These are phyloP conservation scores for Nasonia giraulti DNA, from an alignment of 1,140 invertebrate species.

Conservation along the genomic window DNA sequence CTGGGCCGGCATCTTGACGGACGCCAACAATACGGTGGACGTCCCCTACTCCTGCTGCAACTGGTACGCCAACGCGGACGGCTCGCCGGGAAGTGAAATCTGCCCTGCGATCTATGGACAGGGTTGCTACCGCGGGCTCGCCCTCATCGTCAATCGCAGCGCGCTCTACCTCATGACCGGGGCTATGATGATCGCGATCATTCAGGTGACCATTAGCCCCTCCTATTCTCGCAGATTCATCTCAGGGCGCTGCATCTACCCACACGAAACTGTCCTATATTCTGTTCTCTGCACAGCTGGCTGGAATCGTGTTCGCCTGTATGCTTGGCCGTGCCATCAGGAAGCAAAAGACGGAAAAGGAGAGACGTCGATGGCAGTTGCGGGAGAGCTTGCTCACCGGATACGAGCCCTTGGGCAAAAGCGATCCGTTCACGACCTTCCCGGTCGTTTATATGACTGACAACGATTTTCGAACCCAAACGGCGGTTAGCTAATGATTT, in stretches of 20 bases:
- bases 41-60: slow-evolving; percentile 78
- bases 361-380: slow-evolving; percentile 81
- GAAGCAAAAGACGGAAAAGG: slow-evolving; percentile 83
- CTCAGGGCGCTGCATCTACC: neutral
- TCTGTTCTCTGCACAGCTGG: slow-evolving; percentile 75
- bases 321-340: slow-evolving; percentile 88
- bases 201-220: slow-evolving; percentile 77
- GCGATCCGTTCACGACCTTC: slow-evolving; percentile 64
- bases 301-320: slow-evolving; percentile 90
- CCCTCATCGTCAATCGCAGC: slow-evolving; percentile 82
- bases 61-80: neutral
- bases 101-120: slow-evolving; percentile 69
- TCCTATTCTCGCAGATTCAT: neutral
- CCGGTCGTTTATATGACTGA: slow-evolving; percentile 68
- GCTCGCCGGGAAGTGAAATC: slow-evolving; percentile 52
- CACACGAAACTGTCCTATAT: neutral
- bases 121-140: slow-evolving; percentile 81
- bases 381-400: slow-evolving; percentile 75
- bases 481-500: slow-evolving; percentile 47
- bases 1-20: slow-evolving; percentile 75
- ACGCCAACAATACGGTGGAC: slow-evolving; percentile 57
- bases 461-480: slow-evolving; percentile 51
- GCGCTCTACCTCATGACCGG: slow-evolving; percentile 85
- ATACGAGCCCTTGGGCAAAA: slow-evolving; percentile 69
- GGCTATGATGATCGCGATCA: slow-evolving; percentile 86